Percentiles rank a stretch among this genome's conserved stretches.
These are phyloP conservation scores for Carlito syrichta DNA, from an alignment of 2,113 vertebrate genomes.

Conservation along the genomic window DNA sequence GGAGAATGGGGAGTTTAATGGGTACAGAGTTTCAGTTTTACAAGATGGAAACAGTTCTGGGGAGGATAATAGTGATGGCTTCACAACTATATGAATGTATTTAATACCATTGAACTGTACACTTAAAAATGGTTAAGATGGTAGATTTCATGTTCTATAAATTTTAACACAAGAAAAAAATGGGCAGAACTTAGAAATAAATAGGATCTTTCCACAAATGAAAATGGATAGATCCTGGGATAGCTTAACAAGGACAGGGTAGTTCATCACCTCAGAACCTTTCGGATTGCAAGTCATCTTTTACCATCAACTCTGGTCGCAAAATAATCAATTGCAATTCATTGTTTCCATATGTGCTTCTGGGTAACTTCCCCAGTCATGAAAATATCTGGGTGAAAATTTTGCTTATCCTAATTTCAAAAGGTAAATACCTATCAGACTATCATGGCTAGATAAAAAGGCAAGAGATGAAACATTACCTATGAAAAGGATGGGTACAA, in stretches of 20 bases:
- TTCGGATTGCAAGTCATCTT: background rate
- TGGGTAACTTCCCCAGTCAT: background rate
- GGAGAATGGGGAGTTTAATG: background rate
- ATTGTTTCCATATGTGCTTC: background rate
- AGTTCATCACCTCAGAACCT: background rate
- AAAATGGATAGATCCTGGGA: background rate
- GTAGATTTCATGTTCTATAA: fast-evolving
- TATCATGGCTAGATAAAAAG: background rate
- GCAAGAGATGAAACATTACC: background rate
- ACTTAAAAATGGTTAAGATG: too few species aligned
- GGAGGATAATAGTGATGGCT: background rate
- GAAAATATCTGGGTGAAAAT: background rate
- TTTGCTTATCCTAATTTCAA: background rate
- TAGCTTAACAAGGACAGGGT: background rate
- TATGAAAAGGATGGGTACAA: background rate
- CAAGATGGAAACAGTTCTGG: background rate
- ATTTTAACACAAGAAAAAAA: background rate
- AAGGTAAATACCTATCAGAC: background rate
- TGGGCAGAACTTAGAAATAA: background rate
- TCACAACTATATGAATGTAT: too few species aligned
- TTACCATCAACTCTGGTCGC: background rate
- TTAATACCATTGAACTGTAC: background rate
- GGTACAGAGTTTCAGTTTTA: background rate
- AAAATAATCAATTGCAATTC: background rate
- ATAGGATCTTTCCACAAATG: background rate